A percentile compares a stretch with the other conserved stretches of the same genome.
Evolutionary conservation across 2,888 invertebrate genomes (phyloP).

Genomic region (Aplocera efformata): DNA sequence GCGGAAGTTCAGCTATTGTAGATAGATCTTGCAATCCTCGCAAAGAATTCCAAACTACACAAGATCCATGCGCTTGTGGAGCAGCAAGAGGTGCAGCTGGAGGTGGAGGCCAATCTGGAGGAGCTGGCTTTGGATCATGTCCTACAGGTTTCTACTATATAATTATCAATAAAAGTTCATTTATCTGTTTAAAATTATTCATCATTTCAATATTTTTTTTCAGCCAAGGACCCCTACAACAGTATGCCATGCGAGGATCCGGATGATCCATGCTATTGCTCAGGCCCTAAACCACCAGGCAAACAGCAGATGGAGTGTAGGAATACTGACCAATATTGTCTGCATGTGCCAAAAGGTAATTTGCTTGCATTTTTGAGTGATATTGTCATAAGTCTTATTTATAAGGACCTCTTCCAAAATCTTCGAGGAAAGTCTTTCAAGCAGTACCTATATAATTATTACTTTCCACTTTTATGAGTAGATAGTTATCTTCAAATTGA

Average conservation of each 20-base stretch:
- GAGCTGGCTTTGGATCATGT: conserved; percentile 41
- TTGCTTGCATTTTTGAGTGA: conserved; percentile 7
- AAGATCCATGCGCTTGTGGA: conserved; percentile 65
- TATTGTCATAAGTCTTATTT: no score
- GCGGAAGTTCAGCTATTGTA: conserved; percentile 38
- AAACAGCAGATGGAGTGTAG: conserved; percentile 58
- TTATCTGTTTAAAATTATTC: background rate
- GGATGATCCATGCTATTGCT: conserved; percentile 66
- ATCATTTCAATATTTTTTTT: conserved; percentile 11
- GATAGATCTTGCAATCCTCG: conserved; percentile 61
- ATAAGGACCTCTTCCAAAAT: no score
- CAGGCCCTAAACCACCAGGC: conserved; percentile 51
- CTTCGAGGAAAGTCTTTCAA: no score
- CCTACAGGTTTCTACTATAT: conserved; percentile 42
- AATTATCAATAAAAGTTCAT: background rate
- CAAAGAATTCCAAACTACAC: conserved; percentile 47
- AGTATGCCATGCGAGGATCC: conserved; percentile 62
- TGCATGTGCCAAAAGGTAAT: conserved; percentile 73
- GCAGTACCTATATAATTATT: no score
- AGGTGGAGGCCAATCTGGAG: conserved; percentile 28
- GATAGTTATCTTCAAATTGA: no score
- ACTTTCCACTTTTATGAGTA: no score
- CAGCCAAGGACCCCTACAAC: conserved; percentile 52
- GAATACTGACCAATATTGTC: conserved; percentile 67
- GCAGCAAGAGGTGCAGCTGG: conserved; percentile 36